phyloP scores from a whole-genome alignment of 2,888 invertebrate species.

The Leucania comma region DNA sequence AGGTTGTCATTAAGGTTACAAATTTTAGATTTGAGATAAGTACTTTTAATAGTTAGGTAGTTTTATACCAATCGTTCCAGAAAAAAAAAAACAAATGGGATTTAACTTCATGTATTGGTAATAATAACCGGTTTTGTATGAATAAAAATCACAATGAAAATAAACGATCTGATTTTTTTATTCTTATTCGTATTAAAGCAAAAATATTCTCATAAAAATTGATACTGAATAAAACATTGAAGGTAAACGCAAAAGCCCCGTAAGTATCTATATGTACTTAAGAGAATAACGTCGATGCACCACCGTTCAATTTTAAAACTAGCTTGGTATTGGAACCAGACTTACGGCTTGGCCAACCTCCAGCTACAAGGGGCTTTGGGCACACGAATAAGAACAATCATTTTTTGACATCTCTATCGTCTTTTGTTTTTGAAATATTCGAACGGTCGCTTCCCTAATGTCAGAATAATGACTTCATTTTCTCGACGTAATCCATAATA shows the following conservation, averaged over 20 bases:
- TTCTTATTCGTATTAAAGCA: slow-evolving; percentile 9
- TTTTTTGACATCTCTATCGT: slow-evolving; percentile 69
- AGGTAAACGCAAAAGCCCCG: slow-evolving; percentile 22
- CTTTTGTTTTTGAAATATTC: slow-evolving; percentile 51
- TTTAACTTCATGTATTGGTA: slow-evolving; percentile 2
- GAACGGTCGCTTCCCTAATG: slow-evolving; percentile 2
- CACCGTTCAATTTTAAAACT: slow-evolving; percentile 70
- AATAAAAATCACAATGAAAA: slow-evolving; percentile 40
- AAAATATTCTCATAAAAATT: slow-evolving; percentile 10
- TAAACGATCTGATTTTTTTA: slow-evolving; percentile 4
- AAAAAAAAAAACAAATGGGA: neutral
- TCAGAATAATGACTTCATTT: neutral
- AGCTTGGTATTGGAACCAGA: slow-evolving; percentile 68
- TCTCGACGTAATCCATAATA: neutral
- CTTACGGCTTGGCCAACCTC: slow-evolving; percentile 73
- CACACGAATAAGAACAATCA: slow-evolving; percentile 70
- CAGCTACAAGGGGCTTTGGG: slow-evolving; percentile 62
- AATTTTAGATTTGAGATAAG: neutral
- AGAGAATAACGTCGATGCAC: slow-evolving; percentile 41
- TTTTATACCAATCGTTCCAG: neutral
- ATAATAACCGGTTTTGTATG: slow-evolving; percentile 14
- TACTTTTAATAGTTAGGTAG: neutral
- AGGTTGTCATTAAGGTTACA: neutral
- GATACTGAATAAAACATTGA: slow-evolving; percentile 38
- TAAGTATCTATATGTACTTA: slow-evolving; percentile 27